Conservation (phyloP, 2,888 invertebrate genomes). For the Emmelina monodactyla region DNA sequence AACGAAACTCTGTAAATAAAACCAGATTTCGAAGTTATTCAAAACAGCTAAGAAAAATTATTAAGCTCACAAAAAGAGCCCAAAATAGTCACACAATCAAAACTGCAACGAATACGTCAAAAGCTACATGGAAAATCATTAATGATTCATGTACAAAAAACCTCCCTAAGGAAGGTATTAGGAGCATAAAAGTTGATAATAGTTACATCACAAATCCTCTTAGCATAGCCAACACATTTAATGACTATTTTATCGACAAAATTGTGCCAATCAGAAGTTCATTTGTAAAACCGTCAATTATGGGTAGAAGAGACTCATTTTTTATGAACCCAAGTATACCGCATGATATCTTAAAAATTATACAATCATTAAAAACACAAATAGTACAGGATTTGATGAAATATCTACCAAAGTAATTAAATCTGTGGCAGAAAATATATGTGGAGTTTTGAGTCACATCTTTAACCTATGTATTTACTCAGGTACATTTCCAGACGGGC, state of each 20-base stretch:
- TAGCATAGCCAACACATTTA: conserved; percentile 3
- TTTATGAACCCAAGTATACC: background rate
- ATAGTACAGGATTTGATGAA: background rate
- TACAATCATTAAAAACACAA: background rate
- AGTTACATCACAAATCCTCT: background rate
- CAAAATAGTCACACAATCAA: conserved; percentile 4
- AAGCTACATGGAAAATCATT: conserved; percentile 5
- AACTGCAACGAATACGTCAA: conserved; percentile 2
- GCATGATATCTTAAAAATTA: background rate
- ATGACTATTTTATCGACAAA: no score
- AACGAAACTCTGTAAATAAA: background rate
- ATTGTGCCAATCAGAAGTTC: no score
- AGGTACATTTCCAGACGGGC: background rate
- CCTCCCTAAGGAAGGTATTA: background rate
- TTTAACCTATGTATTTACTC: background rate
- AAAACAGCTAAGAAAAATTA: conserved; percentile 5
- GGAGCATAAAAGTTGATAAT: background rate
- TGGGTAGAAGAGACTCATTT: background rate
- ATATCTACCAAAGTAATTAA: background rate
- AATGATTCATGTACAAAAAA: conserved; percentile 1
- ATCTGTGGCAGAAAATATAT: background rate
- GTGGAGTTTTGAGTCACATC: background rate
- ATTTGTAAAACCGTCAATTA: no score
- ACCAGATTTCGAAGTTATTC: background rate
- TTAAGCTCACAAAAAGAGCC: conserved; percentile 2